A percentile compares a stretch with the other conserved stretches of the same genome.
Evolutionary conservation across 1,140 invertebrate genomes (phyloP).

Genomic region (Camponotus pennsylvanicus): DNA sequence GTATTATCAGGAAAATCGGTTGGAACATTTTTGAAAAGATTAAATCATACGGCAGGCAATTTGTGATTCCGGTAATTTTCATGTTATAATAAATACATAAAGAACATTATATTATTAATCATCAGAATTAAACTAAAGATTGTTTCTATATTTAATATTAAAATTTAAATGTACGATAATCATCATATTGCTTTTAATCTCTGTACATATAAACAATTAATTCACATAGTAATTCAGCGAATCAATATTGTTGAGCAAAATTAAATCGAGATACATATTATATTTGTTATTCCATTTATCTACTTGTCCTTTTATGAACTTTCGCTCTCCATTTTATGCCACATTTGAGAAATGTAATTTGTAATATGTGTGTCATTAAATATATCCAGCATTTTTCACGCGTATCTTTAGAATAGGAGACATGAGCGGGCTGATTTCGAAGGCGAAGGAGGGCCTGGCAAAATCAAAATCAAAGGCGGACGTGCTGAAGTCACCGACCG

Average conservation of each 20-base stretch:
- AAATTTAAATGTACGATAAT: conserved; percentile 4
- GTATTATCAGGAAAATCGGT: conserved; percentile 2
- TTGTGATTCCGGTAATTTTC: conserved; percentile 5
- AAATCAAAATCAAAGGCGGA: conserved; percentile 93
- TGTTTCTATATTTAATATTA: conserved; percentile 20
- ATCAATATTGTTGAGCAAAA: not conserved
- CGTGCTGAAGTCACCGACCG: conserved; percentile 89
- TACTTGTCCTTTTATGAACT: not conserved
- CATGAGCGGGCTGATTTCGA: conserved; percentile 95
- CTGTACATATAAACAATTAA: not conserved
- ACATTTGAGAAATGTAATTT: not conserved
- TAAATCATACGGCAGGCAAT: not conserved
- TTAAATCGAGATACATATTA: not conserved
- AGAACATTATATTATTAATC: conserved; percentile 13
- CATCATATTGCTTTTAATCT: not conserved
- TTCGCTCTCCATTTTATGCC: not conserved
- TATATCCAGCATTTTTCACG: not conserved
- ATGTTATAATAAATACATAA: not conserved
- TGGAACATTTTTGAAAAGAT: not conserved
- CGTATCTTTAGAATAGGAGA: conserved; percentile 89
- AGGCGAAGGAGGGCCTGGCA: conserved; percentile 96
- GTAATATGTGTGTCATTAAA: not conserved
- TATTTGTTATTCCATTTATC: not conserved
- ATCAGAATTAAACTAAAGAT: conserved; percentile 12
- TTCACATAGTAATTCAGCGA: not conserved